Evolutionary conservation across 2,113 vertebrate genomes (phyloP).

Genomic region (Corythoichthys intestinalis): DNA sequence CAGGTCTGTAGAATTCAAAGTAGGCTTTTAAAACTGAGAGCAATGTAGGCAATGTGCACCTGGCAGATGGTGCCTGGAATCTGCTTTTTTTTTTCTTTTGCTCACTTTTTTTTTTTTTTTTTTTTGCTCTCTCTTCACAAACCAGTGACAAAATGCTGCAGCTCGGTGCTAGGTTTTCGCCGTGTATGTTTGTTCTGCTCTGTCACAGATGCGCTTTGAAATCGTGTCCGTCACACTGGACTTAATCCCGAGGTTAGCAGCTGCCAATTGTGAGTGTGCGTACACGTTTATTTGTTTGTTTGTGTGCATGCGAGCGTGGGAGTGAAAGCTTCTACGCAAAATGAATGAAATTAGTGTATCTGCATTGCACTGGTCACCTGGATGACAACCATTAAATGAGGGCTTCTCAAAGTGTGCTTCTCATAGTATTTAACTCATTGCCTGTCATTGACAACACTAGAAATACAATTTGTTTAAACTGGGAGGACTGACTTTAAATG

Average conservation of each 20-base stretch:
- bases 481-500: no score
- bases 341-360: conserved; percentile 24
- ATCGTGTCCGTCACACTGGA: conserved; percentile 62
- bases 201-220: conserved; percentile 63
- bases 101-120: conserved; percentile 8
- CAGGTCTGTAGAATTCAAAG: conserved; percentile 18
- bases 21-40: conserved; percentile 42
- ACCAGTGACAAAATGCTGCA: conserved; percentile 46
- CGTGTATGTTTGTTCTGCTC: conserved; percentile 53
- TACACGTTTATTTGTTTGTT: conserved; percentile 1
- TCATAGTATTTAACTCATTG: no score
- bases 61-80: conserved; percentile 59
- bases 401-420: neutral
- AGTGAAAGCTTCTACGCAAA: conserved; percentile 28
- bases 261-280: conserved; percentile 39
- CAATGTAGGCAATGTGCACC: conserved; percentile 42
- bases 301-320: neutral
- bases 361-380: conserved; percentile 27
- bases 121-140: conserved; percentile 26
- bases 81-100: conserved; percentile 24
- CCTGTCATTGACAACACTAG: no score
- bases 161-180: conserved; percentile 36
- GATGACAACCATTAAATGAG: conserved; percentile 19
- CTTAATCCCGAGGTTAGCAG: conserved; percentile 67
- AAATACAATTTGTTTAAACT: no score